Percentiles rank a stretch among this genome's conserved stretches.
phyloP scores from a whole-genome alignment of 2,113 vertebrate species.

The Gobiocypris rarus region DNA sequence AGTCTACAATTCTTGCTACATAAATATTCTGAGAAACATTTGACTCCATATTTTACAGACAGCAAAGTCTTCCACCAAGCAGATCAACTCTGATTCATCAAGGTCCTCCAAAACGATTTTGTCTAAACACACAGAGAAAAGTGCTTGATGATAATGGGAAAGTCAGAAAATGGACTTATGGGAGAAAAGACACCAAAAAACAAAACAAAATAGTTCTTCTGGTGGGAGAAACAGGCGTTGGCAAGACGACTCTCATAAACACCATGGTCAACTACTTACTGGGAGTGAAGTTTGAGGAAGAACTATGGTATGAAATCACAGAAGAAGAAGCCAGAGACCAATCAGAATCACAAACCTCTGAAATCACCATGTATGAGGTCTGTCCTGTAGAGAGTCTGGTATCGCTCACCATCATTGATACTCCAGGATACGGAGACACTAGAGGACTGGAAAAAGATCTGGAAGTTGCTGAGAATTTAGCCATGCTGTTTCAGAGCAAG shows the following conservation, averaged over 20 bases:
- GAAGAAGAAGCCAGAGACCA: background rate
- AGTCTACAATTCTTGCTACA: background rate
- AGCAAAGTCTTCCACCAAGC: background rate
- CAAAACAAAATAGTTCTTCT: background rate
- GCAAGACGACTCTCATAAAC: background rate
- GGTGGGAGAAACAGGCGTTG: background rate
- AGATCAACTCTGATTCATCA: background rate
- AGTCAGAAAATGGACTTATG: background rate
- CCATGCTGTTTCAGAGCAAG: conserved; percentile 25
- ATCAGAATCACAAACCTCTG: background rate
- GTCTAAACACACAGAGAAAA: background rate
- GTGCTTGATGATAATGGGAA: background rate
- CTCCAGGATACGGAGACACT: background rate
- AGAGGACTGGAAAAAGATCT: conserved; percentile 43
- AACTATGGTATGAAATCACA: background rate
- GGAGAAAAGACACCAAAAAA: background rate
- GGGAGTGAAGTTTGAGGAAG: background rate
- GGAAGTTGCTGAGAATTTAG: conserved; percentile 30
- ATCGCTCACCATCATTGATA: background rate
- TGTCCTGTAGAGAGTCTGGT: no score
- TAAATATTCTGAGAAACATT: background rate
- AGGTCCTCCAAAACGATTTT: background rate
- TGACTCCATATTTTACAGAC: background rate
- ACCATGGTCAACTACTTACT: background rate
- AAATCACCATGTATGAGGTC: background rate